phyloP scores from a whole-genome alignment of 2,888 invertebrate genomes.

The Sesia bembeciformis region DNA sequence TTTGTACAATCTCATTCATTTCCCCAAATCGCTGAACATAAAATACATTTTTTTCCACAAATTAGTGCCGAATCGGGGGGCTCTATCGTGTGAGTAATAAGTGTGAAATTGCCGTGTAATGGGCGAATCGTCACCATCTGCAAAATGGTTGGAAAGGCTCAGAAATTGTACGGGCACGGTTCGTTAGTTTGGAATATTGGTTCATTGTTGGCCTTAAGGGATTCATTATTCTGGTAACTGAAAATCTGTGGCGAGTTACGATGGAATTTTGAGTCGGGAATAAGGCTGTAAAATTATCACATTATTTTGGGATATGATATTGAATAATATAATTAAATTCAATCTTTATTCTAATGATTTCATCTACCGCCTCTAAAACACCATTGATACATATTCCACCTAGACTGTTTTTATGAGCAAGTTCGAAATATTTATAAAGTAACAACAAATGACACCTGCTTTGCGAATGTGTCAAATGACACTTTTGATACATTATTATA shows the following conservation, averaged over 20 bases:
- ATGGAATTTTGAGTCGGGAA: not conserved
- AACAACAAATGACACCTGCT: too few species aligned
- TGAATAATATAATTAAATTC: too few species aligned
- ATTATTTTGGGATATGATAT: too few species aligned
- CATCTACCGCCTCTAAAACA: too few species aligned
- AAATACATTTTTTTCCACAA: conserved; percentile 18
- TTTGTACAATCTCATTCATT: conserved; percentile 3
- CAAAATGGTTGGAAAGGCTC: conserved; percentile 34
- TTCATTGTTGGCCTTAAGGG: conserved; percentile 32
- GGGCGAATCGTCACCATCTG: conserved; percentile 55
- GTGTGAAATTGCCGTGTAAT: conserved; percentile 49
- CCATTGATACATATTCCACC: too few species aligned
- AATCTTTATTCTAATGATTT: too few species aligned
- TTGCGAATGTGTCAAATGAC: too few species aligned
- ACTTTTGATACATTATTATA: too few species aligned
- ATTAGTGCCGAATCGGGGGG: conserved; percentile 25
- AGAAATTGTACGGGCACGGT: conserved; percentile 46
- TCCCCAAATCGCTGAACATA: conserved; percentile 9
- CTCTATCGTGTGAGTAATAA: conserved; percentile 25
- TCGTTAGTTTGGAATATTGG: conserved; percentile 52
- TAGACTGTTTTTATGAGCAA: too few species aligned
- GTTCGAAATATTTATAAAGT: too few species aligned
- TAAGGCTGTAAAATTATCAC: too few species aligned
- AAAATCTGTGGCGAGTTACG: not conserved
- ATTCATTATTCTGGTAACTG: not conserved